These are phyloP conservation scores for Amphiura filiformis DNA, from an alignment of 35 echinoderm and acorn worm genomes.

Conservation along the genomic window DNA sequence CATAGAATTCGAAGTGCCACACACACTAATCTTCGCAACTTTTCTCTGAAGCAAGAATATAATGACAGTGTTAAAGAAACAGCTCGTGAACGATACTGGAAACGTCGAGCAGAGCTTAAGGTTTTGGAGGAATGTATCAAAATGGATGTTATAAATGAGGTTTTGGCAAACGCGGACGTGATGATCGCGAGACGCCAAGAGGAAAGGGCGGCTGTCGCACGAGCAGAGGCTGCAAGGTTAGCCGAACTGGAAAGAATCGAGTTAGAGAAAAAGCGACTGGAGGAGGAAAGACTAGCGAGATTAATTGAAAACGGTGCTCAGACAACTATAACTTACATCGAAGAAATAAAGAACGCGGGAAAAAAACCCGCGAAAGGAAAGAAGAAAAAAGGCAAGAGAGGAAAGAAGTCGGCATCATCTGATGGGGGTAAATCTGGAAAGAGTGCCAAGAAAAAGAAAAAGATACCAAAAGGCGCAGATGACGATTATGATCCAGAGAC, in stretches of 20 bases:
- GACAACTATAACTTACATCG: background rate
- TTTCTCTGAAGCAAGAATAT: conserved; percentile 24
- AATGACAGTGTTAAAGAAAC: conserved; percentile 10
- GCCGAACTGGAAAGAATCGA: background rate
- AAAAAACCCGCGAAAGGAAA: conserved; percentile 4
- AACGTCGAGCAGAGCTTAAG: conserved; percentile 4
- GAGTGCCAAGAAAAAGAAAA: background rate
- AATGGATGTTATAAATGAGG: background rate
- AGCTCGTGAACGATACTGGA: conserved; percentile 23
- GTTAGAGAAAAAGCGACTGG: conserved; percentile 2
- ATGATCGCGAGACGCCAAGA: conserved; percentile 15
- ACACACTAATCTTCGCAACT: conserved; percentile 2
- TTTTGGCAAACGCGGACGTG: background rate
- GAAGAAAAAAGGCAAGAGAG: background rate
- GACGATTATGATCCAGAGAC: background rate
- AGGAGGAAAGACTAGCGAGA: conserved; percentile 2
- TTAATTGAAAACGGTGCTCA: background rate
- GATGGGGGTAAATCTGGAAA: background rate
- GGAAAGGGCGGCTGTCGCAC: background rate
- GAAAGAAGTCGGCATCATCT: background rate
- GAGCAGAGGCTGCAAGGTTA: background rate
- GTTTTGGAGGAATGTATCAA: conserved; percentile 9
- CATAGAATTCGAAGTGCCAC: conserved; percentile 8
- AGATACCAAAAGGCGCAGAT: background rate
- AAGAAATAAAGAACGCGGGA: conserved; percentile 4